Evolutionary conservation across 2,113 vertebrate genomes (phyloP).

Genomic region (Apistogramma diplotaenia): DNA sequence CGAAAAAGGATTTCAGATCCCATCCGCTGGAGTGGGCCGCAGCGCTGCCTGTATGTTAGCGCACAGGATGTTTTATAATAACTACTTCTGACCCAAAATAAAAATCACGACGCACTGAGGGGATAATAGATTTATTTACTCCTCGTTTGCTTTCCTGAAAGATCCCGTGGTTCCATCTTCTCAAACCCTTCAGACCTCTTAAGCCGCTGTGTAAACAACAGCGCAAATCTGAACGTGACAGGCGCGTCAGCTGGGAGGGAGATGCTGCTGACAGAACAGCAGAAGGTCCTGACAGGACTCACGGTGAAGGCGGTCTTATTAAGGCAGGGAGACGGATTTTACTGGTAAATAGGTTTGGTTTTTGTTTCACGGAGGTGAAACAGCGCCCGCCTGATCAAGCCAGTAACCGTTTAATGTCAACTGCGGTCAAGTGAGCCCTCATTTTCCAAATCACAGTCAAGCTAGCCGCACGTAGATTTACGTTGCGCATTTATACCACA

Average conservation of each 20-base stretch:
- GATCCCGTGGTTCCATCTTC: not conserved
- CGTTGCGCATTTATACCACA: too few relatives aligned
- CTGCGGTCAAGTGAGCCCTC: too few relatives aligned
- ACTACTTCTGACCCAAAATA: not conserved
- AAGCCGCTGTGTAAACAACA: constrained; percentile 28
- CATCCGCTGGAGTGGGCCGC: not conserved
- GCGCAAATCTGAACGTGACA: constrained; percentile 67
- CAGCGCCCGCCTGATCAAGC: not conserved
- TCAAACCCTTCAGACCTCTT: not conserved
- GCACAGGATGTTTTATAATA: not conserved
- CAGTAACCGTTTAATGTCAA: not conserved
- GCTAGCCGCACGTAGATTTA: too few relatives aligned
- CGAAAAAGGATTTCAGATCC: not conserved
- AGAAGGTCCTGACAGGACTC: constrained; percentile 72
- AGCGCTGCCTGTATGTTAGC: not conserved
- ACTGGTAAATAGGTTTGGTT: not conserved
- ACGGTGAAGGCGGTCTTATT: not conserved
- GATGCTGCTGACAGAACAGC: constrained; percentile 49
- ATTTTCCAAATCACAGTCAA: too few relatives aligned
- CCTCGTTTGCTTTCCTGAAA: not conserved
- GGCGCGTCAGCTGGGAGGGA: constrained; percentile 67
- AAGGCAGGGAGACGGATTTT: not conserved
- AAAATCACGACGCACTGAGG: not conserved
- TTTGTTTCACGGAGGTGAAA: not conserved
- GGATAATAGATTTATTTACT: not conserved